Evolutionary conservation across 2,888 invertebrate species (phyloP), one percentile per base, ranked within the genome.

Genomic region (Ochropleura leucogaster): DNA sequence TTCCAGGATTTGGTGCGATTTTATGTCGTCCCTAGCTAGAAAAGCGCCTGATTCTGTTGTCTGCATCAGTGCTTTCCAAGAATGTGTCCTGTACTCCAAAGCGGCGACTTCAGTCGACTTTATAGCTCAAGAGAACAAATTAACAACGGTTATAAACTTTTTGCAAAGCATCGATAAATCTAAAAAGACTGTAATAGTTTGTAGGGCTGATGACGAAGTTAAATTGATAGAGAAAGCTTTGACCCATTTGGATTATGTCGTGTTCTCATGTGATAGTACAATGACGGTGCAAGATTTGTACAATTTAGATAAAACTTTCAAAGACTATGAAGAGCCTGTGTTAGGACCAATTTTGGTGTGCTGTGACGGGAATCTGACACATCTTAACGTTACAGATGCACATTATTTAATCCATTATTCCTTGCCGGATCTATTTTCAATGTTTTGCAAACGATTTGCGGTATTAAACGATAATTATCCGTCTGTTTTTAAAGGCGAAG

Each of bases 1-100:
- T 2, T 97, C 97, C 0, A 95, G 97, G 69, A 94, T 97, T 66
- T 98, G 98, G 98, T 97, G 97, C 51, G 89, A 94, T 20, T 91
- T 95, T 16, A 93, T 98, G 86, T 95, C 97, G 65, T 92, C 95
- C 0, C 94, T 98, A 46, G 95, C 97, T 0, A 95, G 94, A 59
- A 95, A 94, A 63, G 96, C 97, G 20, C 94, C 96, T 0, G 96
- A 97, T 87, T 97, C 98, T 0, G 94, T 97, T 1, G 93, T 98
- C 7, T 97, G 98, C 73, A 97, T 98, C 72, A 97, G 97, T 0
- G 97, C 98, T 42, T 97, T 97, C 85, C 96, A 98, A 84, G 98
- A 98, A 93, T 98, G 98, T 65, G 97, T 98, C 0, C 93, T 98
- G 18, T 98, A 98, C 92, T 97, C 97, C 85, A 97, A 90, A 93